These are phyloP conservation scores for Helicoverpa assulta DNA, from an alignment of 2,888 invertebrate species.

Conservation along the genomic window DNA sequence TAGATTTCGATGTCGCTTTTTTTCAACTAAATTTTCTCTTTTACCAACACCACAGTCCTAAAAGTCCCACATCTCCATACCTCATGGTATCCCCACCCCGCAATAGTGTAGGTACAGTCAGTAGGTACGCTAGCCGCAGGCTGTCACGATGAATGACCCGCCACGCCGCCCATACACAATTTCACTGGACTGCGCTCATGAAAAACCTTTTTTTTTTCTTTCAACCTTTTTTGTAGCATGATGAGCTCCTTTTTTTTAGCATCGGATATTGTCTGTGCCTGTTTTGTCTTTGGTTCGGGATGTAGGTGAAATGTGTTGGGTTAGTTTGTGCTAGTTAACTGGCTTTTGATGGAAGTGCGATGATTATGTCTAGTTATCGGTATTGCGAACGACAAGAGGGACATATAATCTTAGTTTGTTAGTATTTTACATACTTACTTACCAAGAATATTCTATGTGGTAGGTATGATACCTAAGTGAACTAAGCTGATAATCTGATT, in stretches of 20 bases:
- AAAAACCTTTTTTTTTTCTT: conserved; percentile 73
- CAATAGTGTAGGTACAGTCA: conserved; percentile 74
- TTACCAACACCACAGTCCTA: neutral
- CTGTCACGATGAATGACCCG: conserved; percentile 86
- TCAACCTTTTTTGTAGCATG: conserved; percentile 63
- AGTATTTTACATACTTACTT: too few relatives aligned
- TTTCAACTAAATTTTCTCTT: too few relatives aligned
- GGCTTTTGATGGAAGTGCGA: neutral
- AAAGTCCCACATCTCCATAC: neutral
- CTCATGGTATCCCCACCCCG: conserved; percentile 34
- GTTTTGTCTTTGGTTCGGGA: conserved; percentile 49
- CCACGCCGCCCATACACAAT: conserved; percentile 83
- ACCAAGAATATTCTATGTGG: too few relatives aligned
- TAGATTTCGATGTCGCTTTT: too few relatives aligned
- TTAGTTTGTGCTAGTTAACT: conserved; percentile 1
- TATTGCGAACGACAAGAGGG: too few relatives aligned
- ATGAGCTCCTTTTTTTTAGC: conserved; percentile 58
- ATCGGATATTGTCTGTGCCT: conserved; percentile 56
- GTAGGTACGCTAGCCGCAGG: conserved; percentile 83
- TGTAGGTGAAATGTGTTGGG: conserved; percentile 41
- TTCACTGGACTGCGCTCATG: conserved; percentile 72
- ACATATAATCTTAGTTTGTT: too few relatives aligned
- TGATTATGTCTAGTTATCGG: neutral
- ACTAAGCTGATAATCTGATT: too few relatives aligned
- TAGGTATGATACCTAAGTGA: too few relatives aligned